phyloP scores from a whole-genome alignment of 2,797 vertebrate genomes.

The Danio albolineatus region DNA sequence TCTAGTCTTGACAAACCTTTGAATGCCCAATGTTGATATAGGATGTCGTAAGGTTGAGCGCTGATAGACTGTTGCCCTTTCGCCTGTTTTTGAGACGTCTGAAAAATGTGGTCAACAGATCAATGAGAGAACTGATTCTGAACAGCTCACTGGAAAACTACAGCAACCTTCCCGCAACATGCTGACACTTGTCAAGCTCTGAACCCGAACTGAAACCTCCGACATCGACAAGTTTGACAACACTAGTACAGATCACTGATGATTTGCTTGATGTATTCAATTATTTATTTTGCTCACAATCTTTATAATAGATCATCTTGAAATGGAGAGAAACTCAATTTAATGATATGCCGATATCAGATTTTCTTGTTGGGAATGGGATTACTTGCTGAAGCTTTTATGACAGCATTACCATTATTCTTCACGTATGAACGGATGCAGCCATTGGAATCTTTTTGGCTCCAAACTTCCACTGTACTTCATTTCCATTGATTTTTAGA shows the following conservation, averaged over 20 bases:
- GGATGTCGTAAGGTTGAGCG: neutral
- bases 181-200: constrained; percentile 26
- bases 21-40: neutral
- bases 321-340: neutral
- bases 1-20: neutral
- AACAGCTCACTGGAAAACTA: neutral
- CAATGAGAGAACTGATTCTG: constrained; percentile 20
- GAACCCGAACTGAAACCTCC: constrained; percentile 3
- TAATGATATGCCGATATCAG: too few relatives aligned
- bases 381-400: too few relatives aligned
- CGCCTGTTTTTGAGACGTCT: neutral
- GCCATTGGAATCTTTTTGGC: too few relatives aligned
- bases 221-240: constrained; percentile 14
- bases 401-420: too few relatives aligned
- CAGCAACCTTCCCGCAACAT: neutral
- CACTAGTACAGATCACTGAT: neutral
- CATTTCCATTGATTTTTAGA: too few relatives aligned
- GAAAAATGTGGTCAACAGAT: constrained; percentile 19
- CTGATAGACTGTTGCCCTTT: constrained; percentile 3
- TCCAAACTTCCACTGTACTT: too few relatives aligned
- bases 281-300: neutral
- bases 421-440: too few relatives aligned
- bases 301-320: neutral
- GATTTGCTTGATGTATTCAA: constrained; percentile 16
- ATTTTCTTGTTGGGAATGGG: too few relatives aligned